These are phyloP conservation scores for Tinamus major DNA, from an alignment of 2,797 vertebrate species.

Conservation along the genomic window DNA sequence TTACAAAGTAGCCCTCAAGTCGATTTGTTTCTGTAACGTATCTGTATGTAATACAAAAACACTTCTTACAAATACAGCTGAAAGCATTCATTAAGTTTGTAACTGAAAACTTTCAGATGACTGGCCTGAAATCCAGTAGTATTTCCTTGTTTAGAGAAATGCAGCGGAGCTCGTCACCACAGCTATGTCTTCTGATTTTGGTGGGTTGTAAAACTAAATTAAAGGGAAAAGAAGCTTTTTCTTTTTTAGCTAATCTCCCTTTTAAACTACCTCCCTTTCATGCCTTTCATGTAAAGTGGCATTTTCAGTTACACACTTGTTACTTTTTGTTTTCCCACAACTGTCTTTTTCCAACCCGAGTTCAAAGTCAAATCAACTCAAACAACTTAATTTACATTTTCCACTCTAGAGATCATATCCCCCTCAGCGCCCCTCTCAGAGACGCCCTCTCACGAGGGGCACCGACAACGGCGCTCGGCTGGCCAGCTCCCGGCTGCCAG, in stretches of 20 bases:
- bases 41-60: conserved; percentile 36
- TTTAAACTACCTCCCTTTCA: conserved; percentile 52
- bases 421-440: too few relatives aligned
- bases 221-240: neutral
- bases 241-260: conserved; percentile 60
- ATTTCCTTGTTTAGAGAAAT: conserved; percentile 10
- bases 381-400: conserved; percentile 35
- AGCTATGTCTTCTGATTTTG: neutral
- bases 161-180: neutral
- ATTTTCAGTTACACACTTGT: conserved; percentile 57
- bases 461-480: neutral
- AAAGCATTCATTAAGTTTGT: neutral
- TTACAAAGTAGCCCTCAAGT: conserved; percentile 42
- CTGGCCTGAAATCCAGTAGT: neutral
- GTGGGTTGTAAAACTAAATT: conserved; percentile 11
- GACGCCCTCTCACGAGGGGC: neutral
- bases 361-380: conserved; percentile 46
- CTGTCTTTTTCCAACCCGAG: conserved; percentile 7
- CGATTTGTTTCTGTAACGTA: conserved; percentile 43
- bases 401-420: neutral
- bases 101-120: conserved; percentile 37
- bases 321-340: conserved; percentile 40
- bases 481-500: neutral
- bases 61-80: conserved; percentile 34
- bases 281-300: neutral